Conservation (phyloP, 2,113 vertebrate genomes). For the Drymodes brunneopygia region DNA sequence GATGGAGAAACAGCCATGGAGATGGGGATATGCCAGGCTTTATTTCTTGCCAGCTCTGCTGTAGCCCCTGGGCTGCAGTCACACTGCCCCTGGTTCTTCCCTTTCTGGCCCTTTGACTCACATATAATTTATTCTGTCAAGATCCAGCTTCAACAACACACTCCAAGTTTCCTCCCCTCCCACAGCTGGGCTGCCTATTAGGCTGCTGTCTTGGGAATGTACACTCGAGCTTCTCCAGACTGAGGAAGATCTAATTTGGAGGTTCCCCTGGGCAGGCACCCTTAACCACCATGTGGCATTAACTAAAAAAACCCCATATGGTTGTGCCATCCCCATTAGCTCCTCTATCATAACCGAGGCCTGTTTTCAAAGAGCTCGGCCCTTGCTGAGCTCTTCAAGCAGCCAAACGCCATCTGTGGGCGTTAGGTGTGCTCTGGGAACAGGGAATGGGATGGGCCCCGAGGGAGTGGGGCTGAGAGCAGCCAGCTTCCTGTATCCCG, state of each 20-base stretch:
- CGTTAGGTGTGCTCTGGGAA: constrained; percentile 44
- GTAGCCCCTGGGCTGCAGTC: neutral
- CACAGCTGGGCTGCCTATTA: neutral
- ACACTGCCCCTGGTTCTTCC: neutral
- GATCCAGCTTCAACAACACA: neutral
- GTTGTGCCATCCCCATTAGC: neutral
- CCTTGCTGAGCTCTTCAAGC: neutral
- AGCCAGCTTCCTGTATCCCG: neutral
- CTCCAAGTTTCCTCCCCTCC: neutral
- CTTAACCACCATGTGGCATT: rapidly evolving
- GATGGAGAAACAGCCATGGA: neutral
- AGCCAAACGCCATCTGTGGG: neutral
- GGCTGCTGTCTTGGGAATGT: neutral
- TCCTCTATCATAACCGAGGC: neutral
- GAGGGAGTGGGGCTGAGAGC: neutral
- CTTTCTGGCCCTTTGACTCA: neutral
- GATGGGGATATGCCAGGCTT: neutral
- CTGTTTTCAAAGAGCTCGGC: neutral
- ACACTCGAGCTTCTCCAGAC: neutral
- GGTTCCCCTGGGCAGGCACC: neutral
- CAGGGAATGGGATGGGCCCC: neutral
- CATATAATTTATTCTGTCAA: neutral
- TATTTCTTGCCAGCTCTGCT: neutral
- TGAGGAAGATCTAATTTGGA: neutral
- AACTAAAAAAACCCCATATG: neutral